Conservation (phyloP, 2,113 vertebrate genomes). For the Excalfactoria chinensis region DNA sequence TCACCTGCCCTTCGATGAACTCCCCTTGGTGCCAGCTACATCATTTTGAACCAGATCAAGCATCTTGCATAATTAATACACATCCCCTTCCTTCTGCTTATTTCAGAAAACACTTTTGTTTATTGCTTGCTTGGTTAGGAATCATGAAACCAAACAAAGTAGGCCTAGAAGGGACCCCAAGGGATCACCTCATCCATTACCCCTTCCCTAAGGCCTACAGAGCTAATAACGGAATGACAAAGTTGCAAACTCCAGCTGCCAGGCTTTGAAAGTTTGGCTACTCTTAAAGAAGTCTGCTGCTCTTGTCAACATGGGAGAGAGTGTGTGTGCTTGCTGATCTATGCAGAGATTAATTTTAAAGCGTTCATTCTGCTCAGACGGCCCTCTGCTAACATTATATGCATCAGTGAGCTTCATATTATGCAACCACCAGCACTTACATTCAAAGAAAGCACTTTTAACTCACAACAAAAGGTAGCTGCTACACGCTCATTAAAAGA, state of each 20-base stretch:
- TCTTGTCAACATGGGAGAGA: conserved; percentile 39
- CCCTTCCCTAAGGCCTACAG: conserved; percentile 8
- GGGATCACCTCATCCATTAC: conserved; percentile 36
- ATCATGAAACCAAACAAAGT: conserved; percentile 44
- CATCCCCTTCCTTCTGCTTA: background rate
- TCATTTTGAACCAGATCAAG: background rate
- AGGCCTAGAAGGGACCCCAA: background rate
- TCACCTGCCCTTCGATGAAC: background rate
- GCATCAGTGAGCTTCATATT: conserved; percentile 51
- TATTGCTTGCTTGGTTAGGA: conserved; percentile 25
- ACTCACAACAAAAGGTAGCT: background rate
- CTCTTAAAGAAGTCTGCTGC: background rate
- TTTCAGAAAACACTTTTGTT: conserved; percentile 32
- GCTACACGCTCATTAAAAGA: conserved; percentile 26
- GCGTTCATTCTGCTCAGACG: background rate
- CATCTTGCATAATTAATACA: background rate
- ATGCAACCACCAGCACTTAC: conserved; percentile 36
- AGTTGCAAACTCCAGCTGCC: conserved; percentile 37
- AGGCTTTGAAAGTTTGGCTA: conserved; percentile 28
- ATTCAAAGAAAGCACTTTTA: conserved; percentile 9
- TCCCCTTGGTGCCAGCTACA: background rate
- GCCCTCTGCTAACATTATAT: conserved; percentile 46
- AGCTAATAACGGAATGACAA: conserved; percentile 28
- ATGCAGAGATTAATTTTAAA: conserved; percentile 59
- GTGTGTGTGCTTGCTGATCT: conserved; percentile 38